Evolutionary conservation across 2,797 vertebrate genomes (phyloP).

Genomic region (Cheirogaleus major): DNA sequence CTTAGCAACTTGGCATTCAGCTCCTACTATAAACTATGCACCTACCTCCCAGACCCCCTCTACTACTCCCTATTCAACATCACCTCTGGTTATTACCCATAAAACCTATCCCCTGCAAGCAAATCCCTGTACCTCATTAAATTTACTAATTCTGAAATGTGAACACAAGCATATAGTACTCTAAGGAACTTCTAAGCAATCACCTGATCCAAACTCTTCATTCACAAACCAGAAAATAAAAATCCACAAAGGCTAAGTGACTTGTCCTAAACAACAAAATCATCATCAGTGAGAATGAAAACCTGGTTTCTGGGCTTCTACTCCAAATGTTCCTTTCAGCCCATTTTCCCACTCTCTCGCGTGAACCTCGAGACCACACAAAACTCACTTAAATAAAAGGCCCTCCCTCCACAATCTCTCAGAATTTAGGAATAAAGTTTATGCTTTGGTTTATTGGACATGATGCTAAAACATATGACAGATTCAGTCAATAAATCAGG

Average conservation of each 20-base stretch:
- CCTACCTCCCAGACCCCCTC: neutral
- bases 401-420: neutral
- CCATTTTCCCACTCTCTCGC: neutral
- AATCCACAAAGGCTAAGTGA: neutral
- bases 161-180: neutral
- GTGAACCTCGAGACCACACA: neutral
- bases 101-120: neutral
- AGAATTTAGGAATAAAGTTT: neutral
- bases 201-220: neutral
- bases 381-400: constrained; percentile 12
- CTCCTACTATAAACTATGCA: neutral
- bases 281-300: neutral
- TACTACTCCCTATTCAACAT: neutral
- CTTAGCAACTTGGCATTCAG: neutral
- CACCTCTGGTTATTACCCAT: neutral
- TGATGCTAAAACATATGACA: neutral
- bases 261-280: neutral
- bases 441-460: constrained; percentile 33
- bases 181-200: neutral
- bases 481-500: neutral
- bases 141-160: constrained; percentile 23
- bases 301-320: neutral
- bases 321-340: neutral
- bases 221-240: neutral
- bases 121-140: constrained; percentile 16